Conservation (phyloP, 2,797 vertebrate species). For the Ceryle rudis region DNA sequence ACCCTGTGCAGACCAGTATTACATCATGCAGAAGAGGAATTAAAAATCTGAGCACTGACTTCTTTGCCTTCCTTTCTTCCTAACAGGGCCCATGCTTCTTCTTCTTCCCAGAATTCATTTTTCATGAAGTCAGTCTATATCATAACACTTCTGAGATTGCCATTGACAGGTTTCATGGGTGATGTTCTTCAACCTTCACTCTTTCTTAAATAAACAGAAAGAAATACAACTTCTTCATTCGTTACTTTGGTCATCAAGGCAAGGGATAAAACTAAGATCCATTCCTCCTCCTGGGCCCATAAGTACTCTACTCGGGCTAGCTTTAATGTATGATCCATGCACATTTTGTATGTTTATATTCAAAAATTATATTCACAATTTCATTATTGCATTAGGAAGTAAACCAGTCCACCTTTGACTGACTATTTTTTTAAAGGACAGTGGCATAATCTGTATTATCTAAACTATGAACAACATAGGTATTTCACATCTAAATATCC, state of each 20-base stretch:
- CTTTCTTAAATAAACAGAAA: background rate
- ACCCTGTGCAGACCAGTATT: background rate
- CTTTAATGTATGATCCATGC: background rate
- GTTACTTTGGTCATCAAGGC: background rate
- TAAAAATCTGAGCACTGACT: background rate
- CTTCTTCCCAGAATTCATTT: background rate
- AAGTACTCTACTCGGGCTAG: background rate
- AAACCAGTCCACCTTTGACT: background rate
- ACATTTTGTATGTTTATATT: background rate
- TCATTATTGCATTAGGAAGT: background rate
- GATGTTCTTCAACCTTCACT: background rate
- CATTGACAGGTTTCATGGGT: background rate
- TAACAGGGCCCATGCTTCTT: background rate
- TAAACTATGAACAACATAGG: background rate
- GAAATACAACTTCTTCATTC: background rate
- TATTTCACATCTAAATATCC: background rate
- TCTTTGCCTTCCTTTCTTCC: background rate
- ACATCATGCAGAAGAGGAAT: background rate
- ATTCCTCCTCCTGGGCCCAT: background rate
- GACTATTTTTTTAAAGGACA: background rate
- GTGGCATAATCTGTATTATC: background rate
- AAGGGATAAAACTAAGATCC: background rate
- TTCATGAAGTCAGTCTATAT: background rate
- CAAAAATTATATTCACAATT: background rate
- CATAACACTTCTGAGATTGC: background rate